phyloP scores from a whole-genome alignment of 2,113 vertebrate species.

The Campylorhamphus procurvoides region DNA sequence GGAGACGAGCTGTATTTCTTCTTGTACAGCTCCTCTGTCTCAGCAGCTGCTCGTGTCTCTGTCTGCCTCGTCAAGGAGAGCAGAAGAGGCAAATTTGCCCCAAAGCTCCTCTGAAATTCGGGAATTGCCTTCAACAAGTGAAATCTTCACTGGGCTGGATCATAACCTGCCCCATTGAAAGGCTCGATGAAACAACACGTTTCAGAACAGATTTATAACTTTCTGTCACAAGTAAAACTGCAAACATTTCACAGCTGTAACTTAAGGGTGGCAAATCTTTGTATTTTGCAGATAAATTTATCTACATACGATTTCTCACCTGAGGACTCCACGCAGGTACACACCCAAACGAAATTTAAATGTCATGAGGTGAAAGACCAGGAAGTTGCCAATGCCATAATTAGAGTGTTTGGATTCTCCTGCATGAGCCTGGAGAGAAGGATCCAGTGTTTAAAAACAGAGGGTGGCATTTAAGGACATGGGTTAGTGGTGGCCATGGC shows the following conservation, averaged over 20 bases:
- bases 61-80: not conserved
- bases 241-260: not conserved
- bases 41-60: not conserved
- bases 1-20: conserved; percentile 5
- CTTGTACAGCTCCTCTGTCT: not conserved
- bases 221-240: not conserved
- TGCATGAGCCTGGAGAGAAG: not conserved
- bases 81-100: not conserved
- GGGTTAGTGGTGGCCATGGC: not conserved
- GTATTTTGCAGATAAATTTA: not conserved
- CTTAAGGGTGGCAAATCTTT: not conserved
- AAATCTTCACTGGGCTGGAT: not conserved
- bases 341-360: not conserved
- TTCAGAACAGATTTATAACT: not conserved
- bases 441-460: not conserved
- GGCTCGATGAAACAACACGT: not conserved
- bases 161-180: not conserved
- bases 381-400: not conserved
- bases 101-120: not conserved
- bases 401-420: not conserved
- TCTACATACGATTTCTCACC: not conserved
- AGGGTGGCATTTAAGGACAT: not conserved
- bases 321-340: not conserved
- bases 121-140: not conserved
- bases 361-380: not conserved